Evolutionary conservation across 1,140 invertebrate genomes (phyloP), one percentile per base, ranked within the genome.

Genomic region (Scaptodrosophila lebanonensis): DNA sequence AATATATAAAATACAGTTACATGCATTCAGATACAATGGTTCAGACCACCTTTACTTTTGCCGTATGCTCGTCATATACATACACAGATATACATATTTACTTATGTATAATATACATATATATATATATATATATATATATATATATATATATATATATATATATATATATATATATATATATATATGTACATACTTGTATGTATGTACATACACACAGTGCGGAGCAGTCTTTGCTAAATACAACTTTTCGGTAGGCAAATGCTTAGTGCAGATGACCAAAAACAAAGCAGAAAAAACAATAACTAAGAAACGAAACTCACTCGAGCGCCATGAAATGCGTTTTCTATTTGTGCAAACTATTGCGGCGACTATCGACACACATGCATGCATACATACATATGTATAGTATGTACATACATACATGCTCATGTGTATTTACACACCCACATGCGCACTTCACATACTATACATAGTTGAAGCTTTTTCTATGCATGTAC

Each of bases 341-440:
- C 54, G 56, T 59, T 64, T 64, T 64, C 54, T 59, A 52, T 53
- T 64, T 53, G 51, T 53, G 44, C 75, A 66, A 58, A 61, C 49
- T 40, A 38, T 38, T 15, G n/a, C n/a, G n/a, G n/a, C n/a, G 5
- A 16, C n/a, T 16, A 15, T 16, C 6, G 11, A 38, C 3, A 38
- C 13, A 16, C 13, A 38, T 16, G 17, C 48, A 50, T 15, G 39
- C 17, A 30, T 15, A 30, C 35, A 27, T 3, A 17, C 15, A 61
- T 18, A 17, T 16, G 9, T 17, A 43, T 17, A 38, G 42, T 42
- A 27, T 25, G 18, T 33, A 18, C 35, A 57, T 49, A 51, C 36
- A 33, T 40, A 35, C 25, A 49, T 42, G 60, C 15, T 20, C 27
- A 49, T 32, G 15, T 29, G 44, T 17, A 17, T 22, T 16, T 13